Base-by-base conservation (phyloP, 1,140 invertebrate species). In the Eulimnadia texana region DNA sequence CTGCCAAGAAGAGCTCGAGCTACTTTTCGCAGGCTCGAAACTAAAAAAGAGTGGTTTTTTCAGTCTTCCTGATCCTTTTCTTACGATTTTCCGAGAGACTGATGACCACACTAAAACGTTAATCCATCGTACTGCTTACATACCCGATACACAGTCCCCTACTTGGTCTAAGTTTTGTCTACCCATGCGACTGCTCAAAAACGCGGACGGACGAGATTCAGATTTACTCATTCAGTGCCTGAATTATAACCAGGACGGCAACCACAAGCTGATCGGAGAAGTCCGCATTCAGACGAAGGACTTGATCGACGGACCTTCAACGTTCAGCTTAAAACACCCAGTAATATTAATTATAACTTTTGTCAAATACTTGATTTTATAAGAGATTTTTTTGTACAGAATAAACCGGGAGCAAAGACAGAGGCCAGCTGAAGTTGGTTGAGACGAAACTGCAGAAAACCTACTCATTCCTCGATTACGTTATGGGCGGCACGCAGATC, bases 381-480 rank as follows among this genome's bases (percentile, higher is more conserved):
- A n/a, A n/a, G n/a, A n/a, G n/a, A n/a, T 42, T 42, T 42, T 6
- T 6, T 42, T 42, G 16, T 9, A 6, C 16, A 42, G 16, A 42
- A 42, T 42, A 42, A 42, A 9, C 6, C 16, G 33, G 33, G 16
- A 42, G 6, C 6, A 42, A 42, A 16, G 33, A 42, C 6, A 42
- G 6, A 42, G 33, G 33, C 6, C 33, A 42, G 33, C 33, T 42
- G 33, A 42, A 42, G 10, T 9, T 57, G 10, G 10, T 68, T 13
- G 64, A 66, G 9, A 72, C 67, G 59, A 67, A 72, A 62, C 55
- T 75, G 11, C 68, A 69, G 57, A 65, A 70, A 58, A 68, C 73
- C 20, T 73, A 72, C 64, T 75, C 79, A 28, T 82, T 82, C 66
- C 66, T 82, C 62, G 80, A 82, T 67, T 82, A 79, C 70, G 72